Evolutionary conservation across 2,113 vertebrate species (phyloP), one percentile per base, ranked within the genome.

Genomic region (Thinocorus orbignyianus): DNA sequence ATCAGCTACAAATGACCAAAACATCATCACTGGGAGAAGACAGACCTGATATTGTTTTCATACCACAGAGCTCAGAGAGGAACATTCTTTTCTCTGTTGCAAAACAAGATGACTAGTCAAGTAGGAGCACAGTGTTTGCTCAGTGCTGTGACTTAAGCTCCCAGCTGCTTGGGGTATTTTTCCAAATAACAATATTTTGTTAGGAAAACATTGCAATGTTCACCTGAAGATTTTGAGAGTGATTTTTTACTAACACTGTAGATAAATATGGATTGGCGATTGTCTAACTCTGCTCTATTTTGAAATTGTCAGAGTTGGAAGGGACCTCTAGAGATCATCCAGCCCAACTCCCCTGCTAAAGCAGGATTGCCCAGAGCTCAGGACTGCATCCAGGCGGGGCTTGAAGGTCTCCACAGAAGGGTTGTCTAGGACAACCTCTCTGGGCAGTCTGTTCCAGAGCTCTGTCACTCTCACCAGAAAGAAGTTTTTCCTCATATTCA

Each of bases 211-310:
- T 71, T 81, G 42, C 25, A 39, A 74, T 60, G 33, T 78, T 92
- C 42, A 73, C 20, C 9, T 73, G 41, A 70, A 55, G 28, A 73
- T 54, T 88, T 80, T 42, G 15, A 13, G 28, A 71, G 10, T 19
- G 2, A 57, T 71, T 90, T 83, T 77, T 23, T 58, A 19, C 24
- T 66, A 66, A 66, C 0, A 0, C 16, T 3, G 0, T 58, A 10
- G 17, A 64, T 65, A 9, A 52, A 8, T 57, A 44, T 28, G 24
- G 44, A 70, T 57, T 72, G 31, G 14, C 17, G 87, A 65, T 24
- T n/a, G 19, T 25, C 20, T 44, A 58, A 55, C 70, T 81, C 64
- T 51, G 7, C 9, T 13, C 18, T 46, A 46, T 46, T 19, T 20
- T 17, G 8, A 19, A 46, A 46, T 46, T 46, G 46, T 46, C 46